Conservation (phyloP, 2,113 vertebrate genomes). For the Cervus canadensis region DNA sequence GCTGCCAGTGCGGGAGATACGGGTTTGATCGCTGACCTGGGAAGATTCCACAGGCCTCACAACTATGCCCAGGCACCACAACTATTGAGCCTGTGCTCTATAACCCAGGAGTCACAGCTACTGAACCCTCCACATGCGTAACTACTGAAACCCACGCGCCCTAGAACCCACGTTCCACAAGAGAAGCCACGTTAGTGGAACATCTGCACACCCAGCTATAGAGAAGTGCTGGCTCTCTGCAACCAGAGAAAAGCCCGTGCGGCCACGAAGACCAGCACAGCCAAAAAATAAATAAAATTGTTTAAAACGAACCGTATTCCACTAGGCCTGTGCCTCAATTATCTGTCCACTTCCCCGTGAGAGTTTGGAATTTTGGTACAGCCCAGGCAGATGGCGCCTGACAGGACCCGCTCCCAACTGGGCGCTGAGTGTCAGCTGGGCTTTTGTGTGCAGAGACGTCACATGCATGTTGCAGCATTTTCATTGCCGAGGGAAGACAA, state of each 20-base stretch:
- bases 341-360: background rate
- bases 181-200: background rate
- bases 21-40: background rate
- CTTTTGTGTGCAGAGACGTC: background rate
- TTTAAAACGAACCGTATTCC: background rate
- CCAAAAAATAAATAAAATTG: background rate
- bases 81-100: background rate
- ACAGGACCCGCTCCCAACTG: background rate
- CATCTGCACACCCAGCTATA: background rate
- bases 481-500: background rate
- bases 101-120: background rate
- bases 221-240: background rate
- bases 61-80: background rate
- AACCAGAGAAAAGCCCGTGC: background rate
- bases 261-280: background rate
- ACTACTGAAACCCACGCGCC: background rate
- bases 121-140: background rate
- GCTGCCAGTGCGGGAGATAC: background rate
- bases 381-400: background rate
- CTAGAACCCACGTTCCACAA: background rate
- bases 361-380: background rate
- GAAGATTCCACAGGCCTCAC: background rate
- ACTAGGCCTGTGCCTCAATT: no score
- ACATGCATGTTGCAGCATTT: background rate
- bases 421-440: background rate